Evolutionary conservation across 2,113 vertebrate genomes (phyloP), one percentile per base, ranked within the genome.

Genomic region (Poicephalus gulielmi): DNA sequence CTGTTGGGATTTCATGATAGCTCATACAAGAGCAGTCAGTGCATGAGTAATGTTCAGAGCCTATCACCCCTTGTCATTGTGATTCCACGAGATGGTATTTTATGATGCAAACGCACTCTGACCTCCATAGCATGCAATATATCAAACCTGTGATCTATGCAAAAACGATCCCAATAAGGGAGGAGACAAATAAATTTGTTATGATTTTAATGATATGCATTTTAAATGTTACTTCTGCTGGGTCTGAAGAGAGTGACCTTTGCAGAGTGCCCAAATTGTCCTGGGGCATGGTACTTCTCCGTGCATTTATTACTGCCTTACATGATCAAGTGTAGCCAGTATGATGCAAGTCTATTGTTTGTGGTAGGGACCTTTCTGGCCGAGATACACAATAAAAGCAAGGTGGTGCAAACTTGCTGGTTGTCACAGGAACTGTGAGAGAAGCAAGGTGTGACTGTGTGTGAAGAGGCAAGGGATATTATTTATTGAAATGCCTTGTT

Each of bases 211-310:
- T 97, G 92, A 97, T 97, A 98, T 97, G 96, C 94, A 97, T 94
- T 97, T 95, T 97, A 98, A 98, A 98, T 98, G 96, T 97, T 97
- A 97, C 91, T 97, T 92, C 90, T 96, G 90, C 95, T 95, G 95
- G 89, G 79, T 94, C 95, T 97, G 96, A 97, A 97, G 95, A 94
- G 33, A 90, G 79, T 95, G 95, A 97, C 95, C 95, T 98, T 98
- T 97, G 95, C 83, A 84, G 82, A 81, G 83, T 94, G 67, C 85
- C 95, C 91, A 92, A 76, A 93, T 96, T 95, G 88, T 97, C 97
- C 95, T 70, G 74, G 92, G 95, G 96, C 97, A 95, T 28, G 93
- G 91, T 94, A 53, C 64, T 95, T 96, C 95, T 96, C 86, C 50
- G 23, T 83, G 92, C 88, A 96, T 96, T 94, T 94, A 88, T 95